Conservation (phyloP, 53 echinoderm and acorn worm genomes). For the Pentamera pediparva region DNA sequence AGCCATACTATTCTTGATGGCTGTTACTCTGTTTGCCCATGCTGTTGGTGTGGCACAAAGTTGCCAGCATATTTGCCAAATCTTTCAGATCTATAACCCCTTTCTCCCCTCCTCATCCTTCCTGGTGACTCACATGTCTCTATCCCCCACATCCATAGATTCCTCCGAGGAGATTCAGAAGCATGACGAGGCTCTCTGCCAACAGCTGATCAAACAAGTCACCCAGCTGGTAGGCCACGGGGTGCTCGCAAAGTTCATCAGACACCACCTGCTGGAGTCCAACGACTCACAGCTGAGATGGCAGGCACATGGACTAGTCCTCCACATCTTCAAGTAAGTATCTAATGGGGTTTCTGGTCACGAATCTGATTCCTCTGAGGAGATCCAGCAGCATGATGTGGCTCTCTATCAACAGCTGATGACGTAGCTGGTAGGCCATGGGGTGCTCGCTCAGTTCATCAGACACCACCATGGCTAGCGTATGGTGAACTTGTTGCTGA, state of each 20-base stretch:
- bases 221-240: slow-evolving; percentile 72
- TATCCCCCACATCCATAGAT: background rate
- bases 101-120: slow-evolving; percentile 25
- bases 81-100: no score
- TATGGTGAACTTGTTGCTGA: no score
- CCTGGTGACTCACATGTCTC: background rate
- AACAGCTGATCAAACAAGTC: slow-evolving; percentile 82
- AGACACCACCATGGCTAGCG: no score
- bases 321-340: slow-evolving; percentile 95
- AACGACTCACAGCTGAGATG: slow-evolving; percentile 92
- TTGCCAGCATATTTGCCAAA: no score
- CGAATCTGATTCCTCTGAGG: slow-evolving; percentile 29
- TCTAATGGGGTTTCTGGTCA: no score
- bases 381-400: slow-evolving; percentile 56
- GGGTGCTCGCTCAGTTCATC: slow-evolving; percentile 74
- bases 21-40: no score
- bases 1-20: no score
- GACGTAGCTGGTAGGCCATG: slow-evolving; percentile 67
- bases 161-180: slow-evolving; percentile 29
- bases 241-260: slow-evolving; percentile 71
- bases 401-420: slow-evolving; percentile 79
- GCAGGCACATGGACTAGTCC: slow-evolving; percentile 93
- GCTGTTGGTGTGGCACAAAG: no score
- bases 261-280: slow-evolving; percentile 81
- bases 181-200: slow-evolving; percentile 86